A percentile compares a stretch with the other conserved stretches of the same genome.
These are phyloP conservation scores for Urocyon cinereoargenteus DNA, from an alignment of 2,797 vertebrate genomes.

Conservation along the genomic window DNA sequence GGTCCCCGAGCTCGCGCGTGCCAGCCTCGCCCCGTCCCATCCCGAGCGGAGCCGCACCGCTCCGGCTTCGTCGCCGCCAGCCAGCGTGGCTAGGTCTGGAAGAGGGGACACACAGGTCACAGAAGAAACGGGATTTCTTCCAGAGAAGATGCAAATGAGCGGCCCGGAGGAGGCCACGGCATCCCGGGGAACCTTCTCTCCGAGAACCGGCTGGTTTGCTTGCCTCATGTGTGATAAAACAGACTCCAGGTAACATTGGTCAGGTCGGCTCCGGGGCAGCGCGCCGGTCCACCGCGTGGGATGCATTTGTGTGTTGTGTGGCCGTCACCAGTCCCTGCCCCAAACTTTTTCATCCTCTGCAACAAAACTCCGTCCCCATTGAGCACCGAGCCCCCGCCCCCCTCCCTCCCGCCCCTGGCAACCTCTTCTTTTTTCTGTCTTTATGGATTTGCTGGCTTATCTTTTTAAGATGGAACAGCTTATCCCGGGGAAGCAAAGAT, in stretches of 20 bases:
- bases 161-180: fast-evolving
- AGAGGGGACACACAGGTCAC: fast-evolving
- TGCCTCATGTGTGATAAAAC: not conserved
- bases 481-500: not conserved
- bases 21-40: not conserved
- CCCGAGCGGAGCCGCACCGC: not conserved
- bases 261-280: fast-evolving
- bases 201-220: fast-evolving
- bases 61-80: not conserved
- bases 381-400: fast-evolving
- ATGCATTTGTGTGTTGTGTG: fast-evolving
- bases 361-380: fast-evolving
- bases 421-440: not conserved
- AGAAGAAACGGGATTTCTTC: not conserved
- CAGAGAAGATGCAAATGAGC: fast-evolving
- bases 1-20: fast-evolving
- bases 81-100: not conserved
- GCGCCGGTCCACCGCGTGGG: fast-evolving
- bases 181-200: not conserved
- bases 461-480: not conserved
- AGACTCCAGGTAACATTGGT: fast-evolving
- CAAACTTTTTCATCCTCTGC: not conserved
- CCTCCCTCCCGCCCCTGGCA: fast-evolving
- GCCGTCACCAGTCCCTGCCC: fast-evolving
- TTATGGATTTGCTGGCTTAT: fast-evolving